Conservation (phyloP, 2,797 vertebrate genomes). For the Yasuhikotakia modesta region DNA sequence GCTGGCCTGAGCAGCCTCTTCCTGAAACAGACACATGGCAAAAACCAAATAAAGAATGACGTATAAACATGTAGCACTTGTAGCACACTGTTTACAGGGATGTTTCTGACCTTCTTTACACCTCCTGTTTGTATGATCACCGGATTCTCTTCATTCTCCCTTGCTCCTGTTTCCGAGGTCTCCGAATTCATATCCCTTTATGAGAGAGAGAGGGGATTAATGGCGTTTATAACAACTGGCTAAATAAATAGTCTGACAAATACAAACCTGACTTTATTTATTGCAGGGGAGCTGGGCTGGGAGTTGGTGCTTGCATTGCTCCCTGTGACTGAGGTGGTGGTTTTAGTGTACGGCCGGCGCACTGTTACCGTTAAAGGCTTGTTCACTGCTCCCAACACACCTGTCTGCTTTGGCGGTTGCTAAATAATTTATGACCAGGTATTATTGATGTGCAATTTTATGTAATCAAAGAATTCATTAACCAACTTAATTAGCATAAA, state of each 20-base stretch:
- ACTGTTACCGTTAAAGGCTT: slow-evolving; percentile 93
- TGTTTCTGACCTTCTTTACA: slow-evolving; percentile 81
- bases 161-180: slow-evolving; percentile 84
- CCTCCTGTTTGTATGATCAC: slow-evolving; percentile 87
- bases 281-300: slow-evolving; percentile 82
- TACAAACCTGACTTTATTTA: slow-evolving; percentile 87
- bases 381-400: slow-evolving; percentile 92
- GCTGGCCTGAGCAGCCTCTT: slow-evolving; percentile 80
- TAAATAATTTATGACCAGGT: not conserved
- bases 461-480: slow-evolving; percentile 7
- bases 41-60: not conserved
- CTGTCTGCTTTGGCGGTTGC: slow-evolving; percentile 87
- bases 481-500: not conserved
- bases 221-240: not conserved
- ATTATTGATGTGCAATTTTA: not conserved
- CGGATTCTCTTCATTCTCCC: slow-evolving; percentile 97
- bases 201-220: not conserved
- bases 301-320: slow-evolving; percentile 88
- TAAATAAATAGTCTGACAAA: not conserved
- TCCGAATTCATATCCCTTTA: slow-evolving; percentile 84
- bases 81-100: not conserved
- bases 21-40: slow-evolving; percentile 69
- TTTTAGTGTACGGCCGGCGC: slow-evolving; percentile 88
- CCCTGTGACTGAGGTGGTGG: slow-evolving; percentile 81
- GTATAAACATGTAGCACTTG: not conserved